A percentile compares a stretch with the other conserved stretches of the same genome.
Conservation (phyloP, 2,113 vertebrate genomes). For the Cyanistes caeruleus region DNA sequence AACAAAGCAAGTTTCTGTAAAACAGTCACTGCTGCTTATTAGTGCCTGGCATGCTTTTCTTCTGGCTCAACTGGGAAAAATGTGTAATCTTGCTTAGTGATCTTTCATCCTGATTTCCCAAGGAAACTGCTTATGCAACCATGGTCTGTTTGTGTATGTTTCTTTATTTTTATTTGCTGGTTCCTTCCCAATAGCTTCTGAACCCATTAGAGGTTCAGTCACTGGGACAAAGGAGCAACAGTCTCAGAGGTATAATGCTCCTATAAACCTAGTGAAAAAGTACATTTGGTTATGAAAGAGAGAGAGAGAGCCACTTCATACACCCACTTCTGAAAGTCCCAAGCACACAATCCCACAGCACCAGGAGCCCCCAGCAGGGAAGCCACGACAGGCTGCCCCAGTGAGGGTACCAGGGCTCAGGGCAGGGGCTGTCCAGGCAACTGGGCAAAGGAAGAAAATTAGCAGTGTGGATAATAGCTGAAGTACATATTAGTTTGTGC, state of each 20-base stretch:
- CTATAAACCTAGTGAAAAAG: neutral
- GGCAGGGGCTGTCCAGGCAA: neutral
- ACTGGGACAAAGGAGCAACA: neutral
- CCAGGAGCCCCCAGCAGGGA: neutral
- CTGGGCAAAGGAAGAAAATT: neutral
- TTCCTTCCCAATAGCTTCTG: neutral
- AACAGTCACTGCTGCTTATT: neutral
- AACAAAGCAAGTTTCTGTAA: neutral
- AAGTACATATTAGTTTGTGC: neutral
- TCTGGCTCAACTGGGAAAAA: conserved; percentile 22
- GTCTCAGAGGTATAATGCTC: neutral
- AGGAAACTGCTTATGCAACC: conserved; percentile 40
- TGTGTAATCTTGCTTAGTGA: neutral
- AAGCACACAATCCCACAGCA: neutral
- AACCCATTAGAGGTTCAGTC: neutral
- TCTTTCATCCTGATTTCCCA: conserved; percentile 49
- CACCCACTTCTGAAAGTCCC: neutral
- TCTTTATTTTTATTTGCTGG: conserved; percentile 24
- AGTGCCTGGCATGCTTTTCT: neutral
- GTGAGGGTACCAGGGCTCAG: fast-evolving
- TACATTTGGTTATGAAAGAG: neutral
- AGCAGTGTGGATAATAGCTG: neutral
- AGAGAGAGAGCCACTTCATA: neutral
- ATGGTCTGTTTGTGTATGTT: neutral
- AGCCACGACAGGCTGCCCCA: fast-evolving